Evolutionary conservation across 2,113 vertebrate genomes (phyloP), one percentile per base, ranked within the genome.

Genomic region (Brachyhypopomus occidentalis): DNA sequence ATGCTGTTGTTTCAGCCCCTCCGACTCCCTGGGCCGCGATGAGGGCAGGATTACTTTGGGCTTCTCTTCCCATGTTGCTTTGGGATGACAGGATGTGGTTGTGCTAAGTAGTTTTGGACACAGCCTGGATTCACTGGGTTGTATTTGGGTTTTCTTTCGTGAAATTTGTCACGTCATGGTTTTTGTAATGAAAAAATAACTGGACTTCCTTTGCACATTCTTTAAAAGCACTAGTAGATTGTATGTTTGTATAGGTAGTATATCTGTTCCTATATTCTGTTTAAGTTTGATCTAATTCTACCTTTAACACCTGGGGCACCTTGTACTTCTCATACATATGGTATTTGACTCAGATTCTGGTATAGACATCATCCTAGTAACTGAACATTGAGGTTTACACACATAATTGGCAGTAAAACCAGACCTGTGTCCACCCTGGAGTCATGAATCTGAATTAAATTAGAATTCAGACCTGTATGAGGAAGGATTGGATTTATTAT

Each of bases 1-100:
- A 81, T 59, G 76, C 25, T 85, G 86, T 87, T 91, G 88, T 86
- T 89, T 72, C 87, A 90, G 88, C 86, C 36, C 71, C 25, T 79
- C 22, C n/a, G 48, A 14, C n/a, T 9, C 19, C 4, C 63, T 30
- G 25, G 38, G 45, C 14, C 59, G 8, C 4, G 17, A 7, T 48
- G 3, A 72, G 60, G 41, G 72, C 85, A 74, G 73, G 83, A 23
- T 84, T 67, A 83, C 78, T 78, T 81, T 69, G 77, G 83, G 83
- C 88, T 87, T 84, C 17, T 30, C 16, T 34, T 20, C 80, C 30
- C 85, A 83, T 77, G 77, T 38, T 55, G 75, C 76, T 45, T 79
- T 59, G 72, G 7, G 17, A 6, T 27, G 69, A 62, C 45, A n/a
- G 34, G 19, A 72, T 52, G 36, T 62, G 71, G 12, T 41, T 30